Evolutionary conservation across 1,140 invertebrate species (phyloP), one percentile per base, ranked within the genome.

Genomic region (Drosophila prosaltans): DNA sequence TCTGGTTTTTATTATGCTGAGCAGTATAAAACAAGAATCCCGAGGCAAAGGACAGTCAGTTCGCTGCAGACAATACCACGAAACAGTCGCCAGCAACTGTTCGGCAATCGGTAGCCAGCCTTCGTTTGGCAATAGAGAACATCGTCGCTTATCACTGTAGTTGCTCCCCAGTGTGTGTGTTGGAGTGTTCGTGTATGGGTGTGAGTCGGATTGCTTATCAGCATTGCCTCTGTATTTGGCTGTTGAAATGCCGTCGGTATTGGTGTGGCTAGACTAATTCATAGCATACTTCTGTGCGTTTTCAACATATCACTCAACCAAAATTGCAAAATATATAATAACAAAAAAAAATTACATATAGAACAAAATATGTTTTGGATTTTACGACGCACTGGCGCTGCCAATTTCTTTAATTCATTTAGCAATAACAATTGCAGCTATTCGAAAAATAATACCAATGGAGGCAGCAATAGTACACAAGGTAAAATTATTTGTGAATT

Each of bases 381-480:
- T 75, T 79, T 92, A 79, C 81, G 91, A 36, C 83, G 91, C 64
- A 92, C 91, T 6, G 91, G 91, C 28, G 91, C 91, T 36, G 91
- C 79, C 65, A 92, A 91, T 74, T 92, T 92, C 73, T 92, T 92
- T 63, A 92, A 92, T 76, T 92, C 91, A 32, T 74, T 92, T 24
- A 92, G 92, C 80, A 92, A 92, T 67, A 92, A 92, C 67, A 92
- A 51, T 26, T 51, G 90, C 85, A 90, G 80, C 65, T 83, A 90
- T 30, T 83, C 80, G n/a, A 92, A 91, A 62, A 62, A 76, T 65
- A 91, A 75, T 26, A 59, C 60, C 45, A 81, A 67, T 41, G 85
- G 76, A 32, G 74, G 81, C 21, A 85, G 67, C 65, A 89, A 91
- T 66, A 80, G 60, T 69, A 90, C 85, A 9, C 84, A 85, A 79